These are phyloP conservation scores for Sitophilus oryzae DNA, from an alignment of 1,140 invertebrate genomes.

Conservation along the genomic window DNA sequence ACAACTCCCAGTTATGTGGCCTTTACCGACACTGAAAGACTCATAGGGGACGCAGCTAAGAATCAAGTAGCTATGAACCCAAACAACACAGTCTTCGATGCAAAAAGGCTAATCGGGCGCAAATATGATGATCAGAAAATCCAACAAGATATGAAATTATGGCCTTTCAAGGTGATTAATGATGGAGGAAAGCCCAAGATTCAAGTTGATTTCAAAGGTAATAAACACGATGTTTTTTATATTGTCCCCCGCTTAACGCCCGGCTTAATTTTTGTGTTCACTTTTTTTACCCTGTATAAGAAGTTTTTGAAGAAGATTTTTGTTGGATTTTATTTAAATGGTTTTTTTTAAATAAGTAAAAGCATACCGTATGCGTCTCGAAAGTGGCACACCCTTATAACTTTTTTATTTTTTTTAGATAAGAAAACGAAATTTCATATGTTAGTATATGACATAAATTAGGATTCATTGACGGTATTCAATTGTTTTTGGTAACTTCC, in stretches of 20 bases:
- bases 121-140: slow-evolving; percentile 64
- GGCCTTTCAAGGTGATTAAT: slow-evolving; percentile 61
- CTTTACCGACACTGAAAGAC: slow-evolving; percentile 72
- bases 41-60: slow-evolving; percentile 59
- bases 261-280: not conserved
- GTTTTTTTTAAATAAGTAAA: too few relatives aligned
- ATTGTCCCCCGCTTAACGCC: not conserved
- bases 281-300: too few relatives aligned
- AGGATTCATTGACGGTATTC: too few relatives aligned
- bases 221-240: not conserved
- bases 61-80: slow-evolving; percentile 62
- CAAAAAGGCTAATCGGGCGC: slow-evolving; percentile 59
- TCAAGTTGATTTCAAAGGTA: slow-evolving; percentile 62
- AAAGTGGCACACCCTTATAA: too few relatives aligned
- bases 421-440: too few relatives aligned
- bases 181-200: slow-evolving; percentile 58
- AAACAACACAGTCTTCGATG: slow-evolving; percentile 65
- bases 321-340: too few relatives aligned
- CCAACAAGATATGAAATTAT: slow-evolving; percentile 60
- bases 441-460: too few relatives aligned
- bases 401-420: too few relatives aligned
- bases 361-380: too few relatives aligned
- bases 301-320: too few relatives aligned
- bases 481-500: too few relatives aligned
- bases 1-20: slow-evolving; percentile 90